These are phyloP conservation scores for Sarotherodon lohbergeri DNA, from an alignment of 2,113 vertebrate genomes.

Conservation along the genomic window DNA sequence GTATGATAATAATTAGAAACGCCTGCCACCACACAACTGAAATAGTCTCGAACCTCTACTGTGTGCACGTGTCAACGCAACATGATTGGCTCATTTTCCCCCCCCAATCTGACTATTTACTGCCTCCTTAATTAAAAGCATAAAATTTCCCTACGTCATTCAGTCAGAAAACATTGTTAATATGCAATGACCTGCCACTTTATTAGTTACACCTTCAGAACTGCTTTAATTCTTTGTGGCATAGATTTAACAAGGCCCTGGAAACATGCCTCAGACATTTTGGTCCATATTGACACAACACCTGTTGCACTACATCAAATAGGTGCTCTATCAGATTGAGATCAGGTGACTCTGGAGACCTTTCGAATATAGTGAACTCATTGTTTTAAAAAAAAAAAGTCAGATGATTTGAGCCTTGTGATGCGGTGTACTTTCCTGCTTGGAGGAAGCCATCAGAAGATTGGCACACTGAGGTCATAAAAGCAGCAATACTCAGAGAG, in stretches of 20 bases:
- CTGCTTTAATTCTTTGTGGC: background rate
- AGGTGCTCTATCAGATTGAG: background rate
- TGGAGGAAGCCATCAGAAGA: background rate
- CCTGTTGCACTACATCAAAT: background rate
- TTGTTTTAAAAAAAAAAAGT: background rate
- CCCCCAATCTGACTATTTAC: background rate
- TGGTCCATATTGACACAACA: background rate
- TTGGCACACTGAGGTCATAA: background rate
- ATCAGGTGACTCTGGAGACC: background rate
- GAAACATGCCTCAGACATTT: background rate
- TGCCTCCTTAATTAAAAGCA: background rate
- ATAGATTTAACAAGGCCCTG: background rate
- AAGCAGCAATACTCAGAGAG: background rate
- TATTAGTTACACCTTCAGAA: background rate
- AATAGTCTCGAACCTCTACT: background rate
- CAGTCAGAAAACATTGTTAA: background rate
- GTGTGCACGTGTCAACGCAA: background rate
- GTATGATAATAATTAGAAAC: background rate
- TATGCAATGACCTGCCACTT: background rate
- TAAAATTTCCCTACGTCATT: background rate
- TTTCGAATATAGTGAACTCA: background rate
- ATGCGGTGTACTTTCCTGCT: background rate
- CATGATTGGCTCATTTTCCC: background rate
- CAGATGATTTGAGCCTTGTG: background rate
- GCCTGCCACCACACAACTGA: background rate